Evolutionary conservation across 2,888 invertebrate genomes (phyloP).

Genomic region (Protodeltote pygarga): DNA sequence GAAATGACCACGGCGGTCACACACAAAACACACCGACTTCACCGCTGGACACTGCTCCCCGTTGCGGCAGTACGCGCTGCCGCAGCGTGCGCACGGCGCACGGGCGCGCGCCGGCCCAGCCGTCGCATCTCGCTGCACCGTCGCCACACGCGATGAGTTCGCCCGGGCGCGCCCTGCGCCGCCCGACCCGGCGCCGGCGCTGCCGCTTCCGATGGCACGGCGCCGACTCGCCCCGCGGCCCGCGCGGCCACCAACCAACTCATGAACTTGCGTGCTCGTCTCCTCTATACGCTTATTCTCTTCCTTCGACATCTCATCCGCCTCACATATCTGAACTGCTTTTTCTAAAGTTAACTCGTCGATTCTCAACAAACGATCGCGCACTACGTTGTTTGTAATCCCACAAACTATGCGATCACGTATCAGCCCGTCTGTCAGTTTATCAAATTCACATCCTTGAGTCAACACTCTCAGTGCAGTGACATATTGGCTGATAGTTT

Average conservation of each 20-base stretch:
- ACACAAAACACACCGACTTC: neutral
- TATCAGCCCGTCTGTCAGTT: no score
- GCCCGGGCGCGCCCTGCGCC: no score
- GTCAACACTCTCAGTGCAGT: conserved; percentile 35
- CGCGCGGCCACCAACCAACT: no score
- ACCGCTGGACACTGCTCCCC: conserved; percentile 5
- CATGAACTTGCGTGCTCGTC: no score
- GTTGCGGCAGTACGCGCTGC: conserved; percentile 1
- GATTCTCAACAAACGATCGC: conserved; percentile 9
- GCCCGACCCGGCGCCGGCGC: no score
- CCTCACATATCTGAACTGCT: conserved; percentile 9
- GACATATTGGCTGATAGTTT: conserved; percentile 40
- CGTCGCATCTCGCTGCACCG: neutral
- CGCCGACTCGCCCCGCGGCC: no score
- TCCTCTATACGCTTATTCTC: conserved; percentile 5
- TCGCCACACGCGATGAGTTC: no score
- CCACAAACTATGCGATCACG: conserved; percentile 13
- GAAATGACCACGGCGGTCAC: conserved; percentile 4
- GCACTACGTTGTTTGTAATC: conserved; percentile 3
- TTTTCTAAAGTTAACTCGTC: conserved; percentile 1
- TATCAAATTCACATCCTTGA: no score
- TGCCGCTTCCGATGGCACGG: no score
- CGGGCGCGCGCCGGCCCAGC: conserved; percentile 1
- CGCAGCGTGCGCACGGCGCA: neutral
- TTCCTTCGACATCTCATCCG: conserved; percentile 11